Conservation (phyloP, 1,140 invertebrate genomes). For the Brachionus plicatilis region DNA sequence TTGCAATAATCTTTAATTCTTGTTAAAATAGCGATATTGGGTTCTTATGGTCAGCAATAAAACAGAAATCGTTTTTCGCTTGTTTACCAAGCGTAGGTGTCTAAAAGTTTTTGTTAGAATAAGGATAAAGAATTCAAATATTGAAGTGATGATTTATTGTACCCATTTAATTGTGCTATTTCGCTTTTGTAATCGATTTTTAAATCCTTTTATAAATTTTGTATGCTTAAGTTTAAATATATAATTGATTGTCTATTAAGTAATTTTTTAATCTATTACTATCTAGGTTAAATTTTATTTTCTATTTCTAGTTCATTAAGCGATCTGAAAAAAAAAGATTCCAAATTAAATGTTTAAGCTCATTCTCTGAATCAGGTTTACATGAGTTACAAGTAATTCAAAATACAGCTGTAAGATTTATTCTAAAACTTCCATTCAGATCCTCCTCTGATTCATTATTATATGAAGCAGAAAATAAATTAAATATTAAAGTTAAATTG, state of each 20-base stretch:
- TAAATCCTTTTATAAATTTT: background rate
- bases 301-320: background rate
- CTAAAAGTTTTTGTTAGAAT: slow-evolving; percentile 1
- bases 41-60: background rate
- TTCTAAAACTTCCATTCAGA: too few species aligned
- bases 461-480: too few species aligned
- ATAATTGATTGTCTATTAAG: background rate
- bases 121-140: slow-evolving; percentile 6
- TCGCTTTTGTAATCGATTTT: background rate
- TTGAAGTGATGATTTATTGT: slow-evolving; percentile 1
- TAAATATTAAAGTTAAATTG: too few species aligned
- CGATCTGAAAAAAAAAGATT: background rate
- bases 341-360: too few species aligned
- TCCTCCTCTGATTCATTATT: too few species aligned
- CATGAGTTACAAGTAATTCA: too few species aligned
- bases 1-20: background rate
- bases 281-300: background rate
- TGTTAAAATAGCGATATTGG: background rate
- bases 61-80: background rate
- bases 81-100: background rate
- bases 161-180: background rate
- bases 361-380: too few species aligned
- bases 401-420: too few species aligned
- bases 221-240: background rate
- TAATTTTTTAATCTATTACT: background rate